Percentiles rank a stretch among this genome's conserved stretches.
Evolutionary conservation across 30 jellyfish, hydroid and myxozoan genomes (phyloP).

Genomic region (Aurelia sp.): DNA sequence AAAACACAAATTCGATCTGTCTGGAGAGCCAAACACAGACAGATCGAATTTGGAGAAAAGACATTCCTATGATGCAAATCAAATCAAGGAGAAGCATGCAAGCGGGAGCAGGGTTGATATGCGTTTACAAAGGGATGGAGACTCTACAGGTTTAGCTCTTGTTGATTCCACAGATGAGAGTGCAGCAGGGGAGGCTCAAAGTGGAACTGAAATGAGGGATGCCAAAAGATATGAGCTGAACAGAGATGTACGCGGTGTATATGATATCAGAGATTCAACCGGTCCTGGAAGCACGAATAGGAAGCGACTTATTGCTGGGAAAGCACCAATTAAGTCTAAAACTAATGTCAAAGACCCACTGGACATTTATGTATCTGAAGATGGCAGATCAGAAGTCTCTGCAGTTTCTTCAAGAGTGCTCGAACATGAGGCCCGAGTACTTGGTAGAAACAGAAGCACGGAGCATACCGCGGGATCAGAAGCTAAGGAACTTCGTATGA

Average conservation of each 20-base stretch:
- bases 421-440: not conserved
- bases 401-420: not conserved
- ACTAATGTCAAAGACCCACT: constrained; percentile 33
- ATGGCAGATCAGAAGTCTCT: constrained; percentile 51
- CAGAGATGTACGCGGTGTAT: constrained; percentile 62
- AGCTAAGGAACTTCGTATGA: not conserved
- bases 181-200: too few species aligned
- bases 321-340: constrained; percentile 30
- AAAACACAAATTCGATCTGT: too few species aligned
- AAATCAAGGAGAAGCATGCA: too few species aligned
- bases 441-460: not conserved
- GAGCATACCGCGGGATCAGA: not conserved
- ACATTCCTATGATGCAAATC: too few species aligned
- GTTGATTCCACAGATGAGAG: too few species aligned
- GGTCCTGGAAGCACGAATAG: constrained; percentile 96
- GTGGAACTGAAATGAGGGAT: too few species aligned
- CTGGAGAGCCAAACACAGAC: too few species aligned
- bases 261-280: constrained; percentile 83
- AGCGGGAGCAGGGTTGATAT: too few species aligned
- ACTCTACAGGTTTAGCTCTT: too few species aligned
- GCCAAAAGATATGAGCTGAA: not conserved
- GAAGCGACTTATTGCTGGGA: constrained; percentile 57
- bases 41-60: too few species aligned
- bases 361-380: constrained; percentile 79
- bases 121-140: too few species aligned